Conservation (phyloP, 2,888 invertebrate genomes). For the Isotomurus palustris region DNA sequence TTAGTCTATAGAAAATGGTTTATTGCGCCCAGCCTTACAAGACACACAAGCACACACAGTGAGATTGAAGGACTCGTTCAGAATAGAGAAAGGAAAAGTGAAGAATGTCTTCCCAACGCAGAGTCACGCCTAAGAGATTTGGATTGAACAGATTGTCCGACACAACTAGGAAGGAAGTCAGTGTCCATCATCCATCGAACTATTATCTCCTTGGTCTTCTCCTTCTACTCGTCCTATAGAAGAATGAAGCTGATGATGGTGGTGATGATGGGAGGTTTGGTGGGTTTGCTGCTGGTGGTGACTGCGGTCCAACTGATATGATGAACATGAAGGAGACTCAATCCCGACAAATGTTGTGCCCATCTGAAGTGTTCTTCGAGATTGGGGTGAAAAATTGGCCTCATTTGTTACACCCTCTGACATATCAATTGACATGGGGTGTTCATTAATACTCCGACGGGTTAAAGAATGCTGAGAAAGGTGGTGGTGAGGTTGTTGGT, state of each 20-base stretch:
- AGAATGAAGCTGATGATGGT: not conserved
- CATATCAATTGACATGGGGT: slow-evolving; percentile 31
- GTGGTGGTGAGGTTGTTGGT: too few relatives aligned
- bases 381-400: slow-evolving; percentile 32
- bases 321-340: not conserved
- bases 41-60: too few relatives aligned
- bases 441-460: slow-evolving; percentile 28
- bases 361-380: slow-evolving; percentile 1
- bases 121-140: too few relatives aligned
- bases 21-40: too few relatives aligned
- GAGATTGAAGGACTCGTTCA: too few relatives aligned
- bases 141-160: too few relatives aligned
- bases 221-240: too few relatives aligned
- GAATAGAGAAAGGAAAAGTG: too few relatives aligned
- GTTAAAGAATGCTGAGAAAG: too few relatives aligned
- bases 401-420: slow-evolving; percentile 32
- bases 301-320: not conserved
- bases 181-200: slow-evolving; percentile 4
- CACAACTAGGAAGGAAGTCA: too few relatives aligned
- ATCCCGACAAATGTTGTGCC: slow-evolving; percentile 12
- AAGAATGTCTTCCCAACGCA: too few relatives aligned
- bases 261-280: not conserved
- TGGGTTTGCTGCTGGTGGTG: not conserved
- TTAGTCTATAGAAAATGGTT: too few relatives aligned
- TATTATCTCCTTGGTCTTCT: not conserved